phyloP scores from a whole-genome alignment of 2,113 vertebrate species.

The Rallus limicola region DNA sequence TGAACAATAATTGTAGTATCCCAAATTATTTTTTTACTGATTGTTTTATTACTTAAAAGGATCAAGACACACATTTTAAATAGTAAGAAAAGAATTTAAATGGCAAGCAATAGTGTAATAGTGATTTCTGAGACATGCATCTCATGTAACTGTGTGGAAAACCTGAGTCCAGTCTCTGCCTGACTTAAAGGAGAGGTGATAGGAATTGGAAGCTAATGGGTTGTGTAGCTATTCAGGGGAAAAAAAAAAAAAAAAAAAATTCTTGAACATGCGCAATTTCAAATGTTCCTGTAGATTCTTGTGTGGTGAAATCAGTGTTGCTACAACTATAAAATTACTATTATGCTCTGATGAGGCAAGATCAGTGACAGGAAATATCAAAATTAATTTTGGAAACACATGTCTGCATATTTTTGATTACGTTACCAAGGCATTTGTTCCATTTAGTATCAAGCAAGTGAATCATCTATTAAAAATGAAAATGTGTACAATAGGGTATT shows the following conservation, averaged over 20 bases:
- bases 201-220: neutral
- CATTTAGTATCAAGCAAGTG: conserved; percentile 49
- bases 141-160: neutral
- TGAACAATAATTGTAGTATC: conserved; percentile 53
- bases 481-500: conserved; percentile 1
- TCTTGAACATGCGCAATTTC: conserved; percentile 28
- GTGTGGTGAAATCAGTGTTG: conserved; percentile 60
- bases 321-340: conserved; percentile 59
- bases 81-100: conserved; percentile 27
- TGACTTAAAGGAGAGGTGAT: neutral
- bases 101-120: conserved; percentile 5
- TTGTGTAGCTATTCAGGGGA: conserved; percentile 21
- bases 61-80: conserved; percentile 44
- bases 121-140: conserved; percentile 10
- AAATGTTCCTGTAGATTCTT: conserved; percentile 55
- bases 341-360: conserved; percentile 71
- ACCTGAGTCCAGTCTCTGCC: conserved; percentile 16
- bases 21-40: conserved; percentile 44
- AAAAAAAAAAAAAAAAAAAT: conserved; percentile 17
- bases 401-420: conserved; percentile 63
- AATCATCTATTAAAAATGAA: conserved; percentile 57
- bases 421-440: conserved; percentile 48
- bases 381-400: conserved; percentile 72
- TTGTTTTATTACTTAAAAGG: conserved; percentile 60
- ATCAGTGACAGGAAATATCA: conserved; percentile 71